Evolutionary conservation across 2,113 vertebrate genomes (phyloP).

Genomic region (Percina caprodes): DNA sequence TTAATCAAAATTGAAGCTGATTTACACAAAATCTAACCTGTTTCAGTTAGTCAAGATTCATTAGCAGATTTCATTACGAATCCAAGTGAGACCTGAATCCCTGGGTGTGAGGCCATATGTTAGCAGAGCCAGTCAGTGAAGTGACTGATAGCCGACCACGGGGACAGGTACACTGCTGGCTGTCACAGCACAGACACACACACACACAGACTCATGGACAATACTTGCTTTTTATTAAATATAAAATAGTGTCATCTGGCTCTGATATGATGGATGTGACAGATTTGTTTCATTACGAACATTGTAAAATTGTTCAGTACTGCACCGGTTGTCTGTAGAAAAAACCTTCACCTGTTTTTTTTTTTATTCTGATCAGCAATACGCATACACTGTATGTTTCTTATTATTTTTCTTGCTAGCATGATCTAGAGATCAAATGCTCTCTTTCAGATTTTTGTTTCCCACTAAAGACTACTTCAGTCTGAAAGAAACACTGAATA

Average conservation of each 20-base stretch:
- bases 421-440: neutral
- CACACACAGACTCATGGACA: constrained; percentile 2
- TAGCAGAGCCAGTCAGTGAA: constrained; percentile 44
- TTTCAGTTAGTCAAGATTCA: neutral
- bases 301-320: neutral
- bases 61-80: constrained; percentile 9
- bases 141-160: constrained; percentile 27
- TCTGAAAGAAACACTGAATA: neutral
- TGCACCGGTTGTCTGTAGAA: neutral
- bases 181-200: constrained; percentile 18
- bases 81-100: constrained; percentile 3
- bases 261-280: constrained; percentile 1
- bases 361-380: neutral
- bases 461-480: neutral
- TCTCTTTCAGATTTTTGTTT: neutral
- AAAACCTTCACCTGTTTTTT: neutral
- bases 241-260: constrained; percentile 1
- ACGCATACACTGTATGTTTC: neutral
- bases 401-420: neutral
- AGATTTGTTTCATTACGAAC: neutral
- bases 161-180: constrained; percentile 44
- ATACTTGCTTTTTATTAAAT: constrained; percentile 22
- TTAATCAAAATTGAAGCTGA: neutral
- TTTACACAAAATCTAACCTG: neutral
- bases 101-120: constrained; percentile 54